A percentile compares a stretch with the other conserved stretches of the same genome.
phyloP scores from a whole-genome alignment of 2,888 invertebrate species.

The Papilio elwesi region DNA sequence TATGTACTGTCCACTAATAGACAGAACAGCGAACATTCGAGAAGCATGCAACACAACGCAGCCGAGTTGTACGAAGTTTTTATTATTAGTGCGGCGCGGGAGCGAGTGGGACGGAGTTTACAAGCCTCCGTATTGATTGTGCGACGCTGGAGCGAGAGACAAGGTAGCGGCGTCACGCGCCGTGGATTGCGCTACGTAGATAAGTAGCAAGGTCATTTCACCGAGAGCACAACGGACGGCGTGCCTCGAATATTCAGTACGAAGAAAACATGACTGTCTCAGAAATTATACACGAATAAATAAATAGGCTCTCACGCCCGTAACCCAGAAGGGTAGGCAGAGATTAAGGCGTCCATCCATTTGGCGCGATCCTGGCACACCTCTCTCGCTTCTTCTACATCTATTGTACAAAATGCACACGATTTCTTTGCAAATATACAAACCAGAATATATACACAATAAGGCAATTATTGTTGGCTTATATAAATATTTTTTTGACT shows the following conservation, averaged over 20 bases:
- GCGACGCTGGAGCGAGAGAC: constrained; percentile 60
- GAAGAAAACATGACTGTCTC: not conserved
- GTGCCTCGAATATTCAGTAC: constrained; percentile 19
- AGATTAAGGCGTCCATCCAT: no score
- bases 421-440: not conserved
- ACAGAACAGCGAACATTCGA: constrained; percentile 54
- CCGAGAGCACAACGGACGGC: constrained; percentile 51
- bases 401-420: no score
- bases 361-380: no score
- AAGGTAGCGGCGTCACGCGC: constrained; percentile 49
- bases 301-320: no score
- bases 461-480: no score
- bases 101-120: constrained; percentile 60
- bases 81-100: constrained; percentile 75
- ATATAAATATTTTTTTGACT: not conserved
- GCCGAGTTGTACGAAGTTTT: constrained; percentile 50
- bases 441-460: not conserved
- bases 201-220: constrained; percentile 78
- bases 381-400: no score
- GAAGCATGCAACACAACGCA: constrained; percentile 60
- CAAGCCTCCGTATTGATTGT: constrained; percentile 64
- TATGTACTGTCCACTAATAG: constrained; percentile 43
- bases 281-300: no score
- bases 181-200: constrained; percentile 63
- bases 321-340: no score